These are phyloP conservation scores for Lottia gigantea DNA, from an alignment of 2,888 invertebrate genomes.

Conservation along the genomic window DNA sequence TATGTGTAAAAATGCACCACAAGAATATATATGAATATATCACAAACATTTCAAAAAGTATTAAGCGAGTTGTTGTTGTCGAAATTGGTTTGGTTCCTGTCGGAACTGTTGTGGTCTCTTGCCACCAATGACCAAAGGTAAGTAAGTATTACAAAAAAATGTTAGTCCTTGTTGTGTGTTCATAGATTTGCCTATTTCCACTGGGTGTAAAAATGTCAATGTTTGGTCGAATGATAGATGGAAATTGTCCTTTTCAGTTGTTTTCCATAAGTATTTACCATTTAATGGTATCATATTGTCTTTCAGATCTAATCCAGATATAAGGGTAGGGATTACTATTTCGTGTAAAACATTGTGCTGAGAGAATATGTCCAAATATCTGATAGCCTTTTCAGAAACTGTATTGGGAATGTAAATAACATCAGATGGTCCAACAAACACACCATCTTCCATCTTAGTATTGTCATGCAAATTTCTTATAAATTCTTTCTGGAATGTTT, in stretches of 20 bases:
- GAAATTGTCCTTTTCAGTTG: not conserved
- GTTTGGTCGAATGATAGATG: not conserved
- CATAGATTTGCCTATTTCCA: not conserved
- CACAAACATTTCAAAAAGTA: no score
- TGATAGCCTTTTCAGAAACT: not conserved
- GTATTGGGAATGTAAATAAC: not conserved
- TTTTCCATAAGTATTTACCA: not conserved
- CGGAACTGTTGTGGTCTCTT: not conserved
- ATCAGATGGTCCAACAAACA: not conserved
- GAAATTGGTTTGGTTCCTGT: no score
- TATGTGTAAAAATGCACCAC: no score
- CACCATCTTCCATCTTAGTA: not conserved
- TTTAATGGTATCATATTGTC: not conserved
- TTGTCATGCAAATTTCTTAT: not conserved
- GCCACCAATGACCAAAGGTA: not conserved
- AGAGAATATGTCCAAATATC: conserved; percentile 1
- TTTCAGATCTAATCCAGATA: conserved; percentile 2
- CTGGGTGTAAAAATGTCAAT: not conserved
- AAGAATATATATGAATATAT: no score
- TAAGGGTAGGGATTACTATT: not conserved
- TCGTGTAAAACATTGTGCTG: not conserved
- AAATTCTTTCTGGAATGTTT: not conserved
- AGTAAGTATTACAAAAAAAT: not conserved
- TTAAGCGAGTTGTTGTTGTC: no score
- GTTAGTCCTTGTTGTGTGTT: not conserved